Percentiles rank a stretch among this genome's conserved stretches.
These are phyloP conservation scores for Leptarthrus brevirostris DNA, from an alignment of 2,888 invertebrate genomes.

Conservation along the genomic window DNA sequence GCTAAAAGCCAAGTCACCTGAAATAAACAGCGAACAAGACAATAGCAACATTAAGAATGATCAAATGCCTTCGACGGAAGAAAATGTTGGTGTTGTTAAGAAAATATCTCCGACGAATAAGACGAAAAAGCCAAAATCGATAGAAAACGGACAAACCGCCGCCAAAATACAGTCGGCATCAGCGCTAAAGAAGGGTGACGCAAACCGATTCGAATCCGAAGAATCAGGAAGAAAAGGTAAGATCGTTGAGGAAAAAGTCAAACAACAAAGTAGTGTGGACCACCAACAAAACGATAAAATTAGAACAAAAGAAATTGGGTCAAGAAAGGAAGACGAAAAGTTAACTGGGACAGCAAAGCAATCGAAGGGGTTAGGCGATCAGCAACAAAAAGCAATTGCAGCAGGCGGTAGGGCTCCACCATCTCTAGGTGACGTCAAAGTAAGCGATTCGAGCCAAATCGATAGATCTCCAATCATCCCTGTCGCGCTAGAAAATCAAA, in stretches of 20 bases:
- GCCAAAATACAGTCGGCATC: constrained; percentile 22
- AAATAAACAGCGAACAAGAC: constrained; percentile 56
- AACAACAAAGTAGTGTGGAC: constrained; percentile 42
- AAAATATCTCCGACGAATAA: constrained; percentile 34
- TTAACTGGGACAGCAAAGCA: constrained; percentile 49
- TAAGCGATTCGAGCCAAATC: not conserved
- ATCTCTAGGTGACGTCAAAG: constrained; percentile 16
- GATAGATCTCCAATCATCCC: constrained; percentile 53
- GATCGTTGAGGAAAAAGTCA: not conserved
- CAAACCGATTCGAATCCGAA: constrained; percentile 50
- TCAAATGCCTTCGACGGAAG: constrained; percentile 49
- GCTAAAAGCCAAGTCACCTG: constrained; percentile 66
- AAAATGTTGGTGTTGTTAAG: constrained; percentile 42
- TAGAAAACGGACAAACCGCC: constrained; percentile 50
- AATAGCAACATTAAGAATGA: constrained; percentile 46
- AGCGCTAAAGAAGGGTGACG: constrained; percentile 53
- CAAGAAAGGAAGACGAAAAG: constrained; percentile 49
- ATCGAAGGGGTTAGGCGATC: constrained; percentile 49
- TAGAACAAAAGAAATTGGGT: constrained; percentile 51
- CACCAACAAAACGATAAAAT: constrained; percentile 50
- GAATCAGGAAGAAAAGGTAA: constrained; percentile 50
- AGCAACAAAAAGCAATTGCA: not conserved
- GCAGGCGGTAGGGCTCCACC: not conserved
- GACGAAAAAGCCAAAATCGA: constrained; percentile 51
- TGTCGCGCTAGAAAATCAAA: constrained; percentile 54